Base-by-base conservation (phyloP, 2,888 invertebrate genomes). In the Cheilosia vernalis region DNA sequence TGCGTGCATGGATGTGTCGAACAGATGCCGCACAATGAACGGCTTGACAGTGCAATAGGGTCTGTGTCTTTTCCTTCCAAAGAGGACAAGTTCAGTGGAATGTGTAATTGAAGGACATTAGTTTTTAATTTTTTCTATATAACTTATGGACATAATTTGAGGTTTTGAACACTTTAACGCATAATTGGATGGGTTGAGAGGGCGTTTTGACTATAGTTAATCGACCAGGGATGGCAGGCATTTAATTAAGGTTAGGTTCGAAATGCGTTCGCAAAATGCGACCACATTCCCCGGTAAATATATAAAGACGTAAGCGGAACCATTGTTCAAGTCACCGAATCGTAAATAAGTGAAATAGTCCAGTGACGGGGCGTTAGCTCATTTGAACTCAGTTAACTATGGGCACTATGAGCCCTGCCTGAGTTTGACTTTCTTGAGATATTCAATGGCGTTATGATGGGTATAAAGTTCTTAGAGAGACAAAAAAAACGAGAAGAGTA, bases 21-120 rank as follows among this genome's bases (percentile, higher is more conserved):
- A 70, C 84, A 85, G 84, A 85, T 85, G 84, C 80, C 70, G 44
- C 51, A 51, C 33, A 49, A 30, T 30, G 44, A 44, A 67, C 37
- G 42, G 42, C 37, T 72, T 70, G 72, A 67, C 73, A 78, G 42
- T 40, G 27, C 27, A 47, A 47, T 44, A 3, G 24, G 15, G n/a
- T 53, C 10, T 15, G 6, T 15, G 27, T 33, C 5, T 19, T 47
- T 47, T 51, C 21, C 24, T 37, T 21, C 51, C 33, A 30, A 40
- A 44, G 30, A 53, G 40, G n/a, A 42, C 70, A 63, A 49, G 49
- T 49, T 56, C 40, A n/a, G 42, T 37, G 78, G 82, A 83, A 83
- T 78, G 72, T 78, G 13, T 61, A 80, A 74, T 69, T 76, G 56
- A 40, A 42, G 76, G 51, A 76, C 30, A 67, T 15, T 2, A 4